Evolutionary conservation across 2,888 invertebrate genomes (phyloP), one percentile per base, ranked within the genome.

Genomic region (Drosophila leonis): DNA sequence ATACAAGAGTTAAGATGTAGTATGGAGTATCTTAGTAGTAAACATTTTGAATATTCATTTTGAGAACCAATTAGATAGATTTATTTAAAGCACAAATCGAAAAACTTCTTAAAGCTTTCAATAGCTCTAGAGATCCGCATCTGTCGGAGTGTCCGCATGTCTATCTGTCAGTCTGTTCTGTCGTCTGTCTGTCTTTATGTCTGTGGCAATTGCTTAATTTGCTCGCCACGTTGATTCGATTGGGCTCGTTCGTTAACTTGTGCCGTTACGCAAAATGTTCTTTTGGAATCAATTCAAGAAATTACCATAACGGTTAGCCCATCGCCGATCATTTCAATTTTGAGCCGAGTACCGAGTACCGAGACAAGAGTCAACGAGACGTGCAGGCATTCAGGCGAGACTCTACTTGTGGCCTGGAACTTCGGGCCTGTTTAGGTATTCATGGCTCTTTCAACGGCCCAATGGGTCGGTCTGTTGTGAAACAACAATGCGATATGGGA

Each of bases 181-280:
- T 24, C 4, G 29, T 13, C 15, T n/a, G 41, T 27, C 31, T 12
- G 18, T 20, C 10, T 15, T 27, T 20, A 9, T 15, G 41, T 31
- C 24, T 18, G 29, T 31, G 42, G 52, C 46, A 61, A 52, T 81
- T 79, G 70, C 69, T 79, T 79, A 73, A 82, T 84, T 80, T 81
- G 65, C 72, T 61, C 33, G 65, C 59, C 88, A 88, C 88, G 88
- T 82, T 64, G 65, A 62, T 70, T 65, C 27, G 75, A 73, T 57
- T 66, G 69, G 63, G 64, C 39, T 49, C 20, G 88, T 82, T 84
- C 85, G 82, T 84, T 87, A 84, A 76, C 80, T 74, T 79, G 54
- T 60, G 70, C 85, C 83, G 83, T 88, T 88, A 88, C 77, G 83
- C 86, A 88, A 84, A 80, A 74, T 78, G 88, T 87, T 85, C 85